Evolutionary conservation across 1,140 invertebrate species (phyloP).

Genomic region (Danaus melanippus): DNA sequence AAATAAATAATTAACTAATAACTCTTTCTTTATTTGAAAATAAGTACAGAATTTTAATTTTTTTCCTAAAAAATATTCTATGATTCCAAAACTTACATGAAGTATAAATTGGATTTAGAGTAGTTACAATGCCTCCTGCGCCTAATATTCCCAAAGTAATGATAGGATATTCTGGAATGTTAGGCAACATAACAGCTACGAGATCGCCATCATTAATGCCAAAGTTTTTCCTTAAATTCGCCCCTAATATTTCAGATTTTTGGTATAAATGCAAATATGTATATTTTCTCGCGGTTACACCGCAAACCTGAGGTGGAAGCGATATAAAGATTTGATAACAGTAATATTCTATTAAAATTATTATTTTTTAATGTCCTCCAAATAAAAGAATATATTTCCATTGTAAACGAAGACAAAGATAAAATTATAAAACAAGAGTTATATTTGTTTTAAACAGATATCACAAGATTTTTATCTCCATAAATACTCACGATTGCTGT

Average conservation of each 20-base stretch:
- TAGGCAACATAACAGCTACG: constrained; percentile 80
- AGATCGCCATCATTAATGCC: constrained; percentile 80
- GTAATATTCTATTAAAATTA: too few relatives aligned
- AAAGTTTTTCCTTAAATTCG: constrained; percentile 76
- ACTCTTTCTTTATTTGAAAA: too few relatives aligned
- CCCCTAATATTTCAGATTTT: constrained; percentile 76
- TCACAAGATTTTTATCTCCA: neutral
- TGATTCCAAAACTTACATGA: constrained; percentile 73
- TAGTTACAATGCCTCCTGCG: constrained; percentile 81
- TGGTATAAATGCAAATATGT: constrained; percentile 79
- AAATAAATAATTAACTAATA: too few relatives aligned
- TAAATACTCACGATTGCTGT: constrained; percentile 74
- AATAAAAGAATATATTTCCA: too few relatives aligned
- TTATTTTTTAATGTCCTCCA: too few relatives aligned
- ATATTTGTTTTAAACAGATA: too few relatives aligned
- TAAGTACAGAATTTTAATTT: too few relatives aligned
- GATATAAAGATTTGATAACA: too few relatives aligned
- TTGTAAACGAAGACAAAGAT: too few relatives aligned
- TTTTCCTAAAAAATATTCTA: too few relatives aligned
- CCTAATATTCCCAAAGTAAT: constrained; percentile 77
- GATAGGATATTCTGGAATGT: constrained; percentile 84
- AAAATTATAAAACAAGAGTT: too few relatives aligned
- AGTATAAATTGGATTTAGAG: constrained; percentile 87
- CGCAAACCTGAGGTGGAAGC: constrained; percentile 75
- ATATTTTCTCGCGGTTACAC: constrained; percentile 78